phyloP scores from a whole-genome alignment of 1,140 invertebrate genomes.

The Lordiphosa mommai region DNA sequence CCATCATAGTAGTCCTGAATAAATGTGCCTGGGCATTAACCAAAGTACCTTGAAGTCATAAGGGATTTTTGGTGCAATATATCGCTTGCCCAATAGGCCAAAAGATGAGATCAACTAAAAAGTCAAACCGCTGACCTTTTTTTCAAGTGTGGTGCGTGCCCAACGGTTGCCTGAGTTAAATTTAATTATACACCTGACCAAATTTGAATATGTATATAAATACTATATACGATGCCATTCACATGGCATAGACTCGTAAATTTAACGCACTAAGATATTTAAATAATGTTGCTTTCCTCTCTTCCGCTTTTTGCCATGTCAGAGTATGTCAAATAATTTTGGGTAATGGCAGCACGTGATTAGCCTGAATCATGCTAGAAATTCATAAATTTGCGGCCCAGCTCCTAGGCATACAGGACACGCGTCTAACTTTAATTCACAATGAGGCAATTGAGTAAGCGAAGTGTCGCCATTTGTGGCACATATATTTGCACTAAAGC shows the following conservation, averaged over 20 bases:
- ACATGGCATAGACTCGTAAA: constrained; percentile 61
- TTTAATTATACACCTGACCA: constrained; percentile 71
- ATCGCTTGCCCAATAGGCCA: constrained; percentile 15
- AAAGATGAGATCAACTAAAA: constrained; percentile 24
- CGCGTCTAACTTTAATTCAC: constrained; percentile 11
- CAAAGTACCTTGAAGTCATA: neutral
- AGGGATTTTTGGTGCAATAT: constrained; percentile 21
- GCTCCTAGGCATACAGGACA: constrained; percentile 2
- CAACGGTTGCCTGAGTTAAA: constrained; percentile 37
- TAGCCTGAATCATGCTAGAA: constrained; percentile 63
- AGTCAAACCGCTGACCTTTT: constrained; percentile 32
- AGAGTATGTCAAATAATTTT: constrained; percentile 35
- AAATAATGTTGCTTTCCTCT: constrained; percentile 49
- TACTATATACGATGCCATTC: constrained; percentile 11
- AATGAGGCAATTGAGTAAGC: constrained; percentile 31
- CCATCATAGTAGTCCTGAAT: constrained; percentile 30
- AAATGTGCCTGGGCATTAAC: constrained; percentile 32
- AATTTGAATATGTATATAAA: constrained; percentile 56
- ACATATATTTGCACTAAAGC: neutral
- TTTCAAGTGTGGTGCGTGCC: constrained; percentile 42
- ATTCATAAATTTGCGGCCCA: constrained; percentile 54
- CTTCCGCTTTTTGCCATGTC: constrained; percentile 15
- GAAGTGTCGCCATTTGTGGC: constrained; percentile 17
- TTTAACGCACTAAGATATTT: constrained; percentile 74
- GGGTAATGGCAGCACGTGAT: constrained; percentile 61